Evolutionary conservation across 2,113 vertebrate species (phyloP), one percentile per base, ranked within the genome.

Genomic region (Gobio gobio): DNA sequence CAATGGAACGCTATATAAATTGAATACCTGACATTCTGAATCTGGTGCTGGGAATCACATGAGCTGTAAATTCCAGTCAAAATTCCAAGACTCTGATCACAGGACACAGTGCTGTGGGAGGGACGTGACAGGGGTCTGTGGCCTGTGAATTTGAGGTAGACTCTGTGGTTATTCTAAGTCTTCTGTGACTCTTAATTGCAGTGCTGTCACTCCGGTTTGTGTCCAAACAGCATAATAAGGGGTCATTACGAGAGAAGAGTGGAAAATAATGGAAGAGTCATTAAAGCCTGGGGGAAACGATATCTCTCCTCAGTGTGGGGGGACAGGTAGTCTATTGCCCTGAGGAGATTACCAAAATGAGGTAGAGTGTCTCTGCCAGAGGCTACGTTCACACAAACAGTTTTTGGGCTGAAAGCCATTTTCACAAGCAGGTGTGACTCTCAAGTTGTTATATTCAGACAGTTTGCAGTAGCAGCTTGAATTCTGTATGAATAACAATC

Each of bases 141-240:
- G 78, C 49, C 81, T 73, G 51, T n/a, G 29, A 51, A 45, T 81
- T 68, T 73, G 54, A 68, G 45, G 77, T 77, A 56, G 72, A 54
- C 68, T 40, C 1, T 8, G 49, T 58, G 84, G 54, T 72, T 80
- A 83, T 87, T 87, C 63, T 59, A 79, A 78, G 72, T 78, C 78
- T 47, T 58, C 64, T 58, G 81, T 73, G 79, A 78, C 82, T 70
- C 72, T 82, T 86, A 87, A 89, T 89, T 89, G 84, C 78, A 78
- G 33, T 51, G 81, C 68, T 83, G 83, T 86, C 82, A 73, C 49
- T 78, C 72, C 45, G 64, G 84, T 82, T 89, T 89, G 82, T 78
- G 74, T 79, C 75, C 78, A 89, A 88, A 85, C 64, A 82, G 78
- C 86, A 84, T 80, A 87, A 82, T 84, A 75, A 64, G 59, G 78